Conservation (phyloP, 2,113 vertebrate genomes). For the Rostratula benghalensis region DNA sequence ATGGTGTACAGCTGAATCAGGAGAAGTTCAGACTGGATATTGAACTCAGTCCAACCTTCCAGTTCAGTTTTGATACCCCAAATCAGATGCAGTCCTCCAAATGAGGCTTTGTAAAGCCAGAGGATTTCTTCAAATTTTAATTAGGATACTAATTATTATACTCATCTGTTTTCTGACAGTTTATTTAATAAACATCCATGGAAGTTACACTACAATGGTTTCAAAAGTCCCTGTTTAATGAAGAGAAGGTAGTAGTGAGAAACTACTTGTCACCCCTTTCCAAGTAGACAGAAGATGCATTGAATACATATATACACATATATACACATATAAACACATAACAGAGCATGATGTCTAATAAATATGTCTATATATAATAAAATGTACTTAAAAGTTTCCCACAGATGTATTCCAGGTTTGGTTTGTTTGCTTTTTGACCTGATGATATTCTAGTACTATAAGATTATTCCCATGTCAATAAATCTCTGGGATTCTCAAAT, state of each 20-base stretch:
- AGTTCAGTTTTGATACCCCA: background rate
- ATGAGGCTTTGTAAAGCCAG: background rate
- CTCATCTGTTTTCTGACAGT: rapidly evolving
- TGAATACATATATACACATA: background rate
- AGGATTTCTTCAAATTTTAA: background rate
- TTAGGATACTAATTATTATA: background rate
- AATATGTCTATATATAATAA: background rate
- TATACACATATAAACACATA: background rate
- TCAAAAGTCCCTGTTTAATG: background rate
- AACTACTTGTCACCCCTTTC: background rate
- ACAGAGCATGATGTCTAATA: background rate
- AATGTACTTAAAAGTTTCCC: background rate
- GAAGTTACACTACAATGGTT: background rate
- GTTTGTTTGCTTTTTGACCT: background rate
- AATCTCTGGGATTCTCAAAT: background rate
- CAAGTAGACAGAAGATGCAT: background rate
- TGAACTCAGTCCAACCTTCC: background rate
- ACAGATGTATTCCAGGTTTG: background rate
- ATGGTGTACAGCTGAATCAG: background rate
- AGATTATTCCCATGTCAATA: background rate
- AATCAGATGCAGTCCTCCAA: background rate
- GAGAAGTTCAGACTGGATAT: background rate
- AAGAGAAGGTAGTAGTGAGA: background rate
- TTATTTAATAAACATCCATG: background rate
- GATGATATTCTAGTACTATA: background rate